These are phyloP conservation scores for Rhadina sibilatrix DNA, from an alignment of 2,113 vertebrate species.

Conservation along the genomic window DNA sequence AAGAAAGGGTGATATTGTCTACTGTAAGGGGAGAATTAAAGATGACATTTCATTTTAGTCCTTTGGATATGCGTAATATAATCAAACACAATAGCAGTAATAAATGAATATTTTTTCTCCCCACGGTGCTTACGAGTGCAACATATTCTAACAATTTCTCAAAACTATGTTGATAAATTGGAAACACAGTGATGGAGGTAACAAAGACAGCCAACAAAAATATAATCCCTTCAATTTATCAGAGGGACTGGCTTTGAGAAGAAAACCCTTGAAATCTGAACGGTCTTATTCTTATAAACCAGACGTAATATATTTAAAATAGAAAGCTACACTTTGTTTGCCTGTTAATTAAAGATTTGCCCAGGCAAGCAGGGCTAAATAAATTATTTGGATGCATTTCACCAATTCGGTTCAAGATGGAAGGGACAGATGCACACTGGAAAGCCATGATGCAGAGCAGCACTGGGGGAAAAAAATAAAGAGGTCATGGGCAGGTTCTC, in stretches of 20 bases:
- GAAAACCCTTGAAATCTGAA: conserved; percentile 41
- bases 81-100: conserved; percentile 54
- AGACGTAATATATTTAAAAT: background rate
- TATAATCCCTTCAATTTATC: conserved; percentile 58
- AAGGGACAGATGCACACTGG: background rate
- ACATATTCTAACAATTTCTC: conserved; percentile 28
- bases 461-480: background rate
- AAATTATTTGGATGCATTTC: background rate
- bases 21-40: conserved; percentile 52
- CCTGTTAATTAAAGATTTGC: background rate
- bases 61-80: conserved; percentile 33
- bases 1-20: conserved; percentile 27
- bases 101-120: conserved; percentile 50
- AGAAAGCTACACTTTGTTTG: background rate
- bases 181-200: conserved; percentile 47
- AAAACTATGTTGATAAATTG: conserved; percentile 50
- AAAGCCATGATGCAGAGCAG: background rate
- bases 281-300: conserved; percentile 26
- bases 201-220: conserved; percentile 47
- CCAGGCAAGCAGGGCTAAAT: background rate
- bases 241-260: conserved; percentile 35
- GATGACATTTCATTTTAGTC: conserved; percentile 46
- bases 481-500: background rate
- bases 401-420: background rate
- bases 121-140: background rate